Evolutionary conservation across 2,113 vertebrate genomes (phyloP).

Genomic region (Ictidomys tridecemlineatus): DNA sequence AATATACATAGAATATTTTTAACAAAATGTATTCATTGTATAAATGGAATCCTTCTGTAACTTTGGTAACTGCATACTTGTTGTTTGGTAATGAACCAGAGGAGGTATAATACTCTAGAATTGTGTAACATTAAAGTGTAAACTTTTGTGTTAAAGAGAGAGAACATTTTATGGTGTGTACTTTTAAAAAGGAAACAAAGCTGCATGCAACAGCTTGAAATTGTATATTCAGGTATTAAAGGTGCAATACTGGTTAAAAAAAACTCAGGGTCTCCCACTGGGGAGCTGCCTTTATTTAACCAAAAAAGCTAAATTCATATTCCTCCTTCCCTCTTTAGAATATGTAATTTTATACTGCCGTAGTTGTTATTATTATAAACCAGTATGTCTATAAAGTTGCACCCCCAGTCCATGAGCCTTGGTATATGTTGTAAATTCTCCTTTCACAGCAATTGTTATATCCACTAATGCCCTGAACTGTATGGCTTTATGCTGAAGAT

Average conservation of each 20-base stretch:
- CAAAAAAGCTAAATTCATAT: conserved; percentile 36
- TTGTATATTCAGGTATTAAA: conserved; percentile 93
- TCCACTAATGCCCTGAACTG: conserved; percentile 84
- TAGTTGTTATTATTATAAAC: conserved; percentile 28
- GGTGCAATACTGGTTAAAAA: conserved; percentile 93
- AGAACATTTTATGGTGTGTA: conserved; percentile 88
- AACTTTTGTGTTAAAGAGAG: conserved; percentile 88
- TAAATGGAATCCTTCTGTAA: conserved; percentile 93
- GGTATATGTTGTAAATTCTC: conserved; percentile 86
- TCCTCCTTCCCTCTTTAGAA: conserved; percentile 26
- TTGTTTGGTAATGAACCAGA: conserved; percentile 90
- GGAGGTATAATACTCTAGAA: conserved; percentile 91
- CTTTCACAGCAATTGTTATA: conserved; percentile 86
- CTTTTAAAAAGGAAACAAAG: conserved; percentile 85
- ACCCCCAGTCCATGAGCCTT: conserved; percentile 86
- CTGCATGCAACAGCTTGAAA: conserved; percentile 91
- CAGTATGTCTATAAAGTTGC: conserved; percentile 87
- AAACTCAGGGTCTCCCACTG: conserved; percentile 80
- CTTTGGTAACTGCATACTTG: conserved; percentile 91
- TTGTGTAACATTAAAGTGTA: conserved; percentile 92
- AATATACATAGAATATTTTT: conserved; percentile 93
- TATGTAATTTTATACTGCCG: conserved; percentile 28
- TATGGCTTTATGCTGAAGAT: conserved; percentile 85
- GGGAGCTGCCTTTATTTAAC: conserved; percentile 68
- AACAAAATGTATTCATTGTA: conserved; percentile 92